phyloP scores from a whole-genome alignment of 1,140 invertebrate genomes.

The Meloidogyne chitwoodi region DNA sequence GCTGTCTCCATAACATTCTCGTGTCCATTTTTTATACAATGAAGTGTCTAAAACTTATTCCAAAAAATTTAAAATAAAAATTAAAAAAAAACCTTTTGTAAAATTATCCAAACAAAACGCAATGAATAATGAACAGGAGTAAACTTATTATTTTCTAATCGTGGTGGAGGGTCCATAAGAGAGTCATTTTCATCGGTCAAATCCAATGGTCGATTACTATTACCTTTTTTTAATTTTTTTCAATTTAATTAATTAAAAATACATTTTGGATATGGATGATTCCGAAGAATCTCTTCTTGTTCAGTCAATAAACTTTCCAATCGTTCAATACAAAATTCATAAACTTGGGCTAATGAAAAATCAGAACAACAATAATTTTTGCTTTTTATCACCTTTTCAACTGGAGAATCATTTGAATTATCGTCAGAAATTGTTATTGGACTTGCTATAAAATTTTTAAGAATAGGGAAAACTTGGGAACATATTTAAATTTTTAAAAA shows the following conservation, averaged over 20 bases:
- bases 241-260: background rate
- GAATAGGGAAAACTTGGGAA: too few species aligned
- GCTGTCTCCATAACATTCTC: background rate
- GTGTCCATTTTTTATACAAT: background rate
- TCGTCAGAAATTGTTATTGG: background rate
- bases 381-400: background rate
- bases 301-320: background rate
- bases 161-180: background rate
- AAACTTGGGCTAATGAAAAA: background rate
- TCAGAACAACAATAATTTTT: background rate
- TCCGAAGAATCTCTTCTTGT: background rate
- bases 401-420: background rate
- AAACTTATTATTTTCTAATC: background rate
- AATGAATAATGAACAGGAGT: slow-evolving; percentile 9
- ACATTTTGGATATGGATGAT: background rate
- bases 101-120: slow-evolving; percentile 27
- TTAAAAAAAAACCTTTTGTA: background rate
- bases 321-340: background rate
- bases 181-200: background rate
- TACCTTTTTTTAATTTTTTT: background rate
- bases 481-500: background rate
- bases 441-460: background rate
- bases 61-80: background rate
- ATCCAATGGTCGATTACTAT: slow-evolving; percentile 1
- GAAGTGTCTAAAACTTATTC: background rate